Evolutionary conservation across 53 echinoderm and acorn worm genomes (phyloP).

Genomic region (Patiria pectinifera): DNA sequence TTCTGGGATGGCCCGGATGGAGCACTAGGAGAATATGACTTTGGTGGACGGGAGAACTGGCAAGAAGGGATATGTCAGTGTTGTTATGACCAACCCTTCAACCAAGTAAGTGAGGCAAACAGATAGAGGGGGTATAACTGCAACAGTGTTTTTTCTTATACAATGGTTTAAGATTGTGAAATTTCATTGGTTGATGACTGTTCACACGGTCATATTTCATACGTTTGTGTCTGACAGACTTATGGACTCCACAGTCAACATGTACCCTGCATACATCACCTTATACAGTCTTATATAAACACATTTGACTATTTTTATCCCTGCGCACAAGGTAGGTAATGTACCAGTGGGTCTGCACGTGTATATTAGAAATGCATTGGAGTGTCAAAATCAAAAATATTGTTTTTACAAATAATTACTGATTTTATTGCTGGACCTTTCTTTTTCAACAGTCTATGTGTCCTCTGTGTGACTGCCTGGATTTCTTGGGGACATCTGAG

Average conservation of each 20-base stretch:
- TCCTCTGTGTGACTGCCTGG: slow-evolving; percentile 26
- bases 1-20: slow-evolving; percentile 72
- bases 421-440: background rate
- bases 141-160: background rate
- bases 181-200: no score
- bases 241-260: no score
- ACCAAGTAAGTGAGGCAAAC: slow-evolving; percentile 27
- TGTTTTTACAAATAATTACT: background rate
- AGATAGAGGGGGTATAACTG: no score
- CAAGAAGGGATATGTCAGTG: slow-evolving; percentile 62
- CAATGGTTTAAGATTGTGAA: no score
- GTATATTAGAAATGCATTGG: background rate
- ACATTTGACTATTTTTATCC: no score
- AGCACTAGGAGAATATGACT: slow-evolving; percentile 61
- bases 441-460: background rate
- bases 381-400: no score
- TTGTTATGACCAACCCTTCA: slow-evolving; percentile 49
- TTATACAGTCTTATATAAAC: no score
- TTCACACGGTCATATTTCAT: no score
- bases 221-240: no score
- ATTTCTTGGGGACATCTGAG: background rate
- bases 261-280: no score
- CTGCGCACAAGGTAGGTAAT: no score
- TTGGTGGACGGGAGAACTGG: slow-evolving; percentile 15
- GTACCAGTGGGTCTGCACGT: no score